Evolutionary conservation across 2,113 vertebrate species (phyloP), one percentile per base, ranked within the genome.

Genomic region (Bubo bubo): DNA sequence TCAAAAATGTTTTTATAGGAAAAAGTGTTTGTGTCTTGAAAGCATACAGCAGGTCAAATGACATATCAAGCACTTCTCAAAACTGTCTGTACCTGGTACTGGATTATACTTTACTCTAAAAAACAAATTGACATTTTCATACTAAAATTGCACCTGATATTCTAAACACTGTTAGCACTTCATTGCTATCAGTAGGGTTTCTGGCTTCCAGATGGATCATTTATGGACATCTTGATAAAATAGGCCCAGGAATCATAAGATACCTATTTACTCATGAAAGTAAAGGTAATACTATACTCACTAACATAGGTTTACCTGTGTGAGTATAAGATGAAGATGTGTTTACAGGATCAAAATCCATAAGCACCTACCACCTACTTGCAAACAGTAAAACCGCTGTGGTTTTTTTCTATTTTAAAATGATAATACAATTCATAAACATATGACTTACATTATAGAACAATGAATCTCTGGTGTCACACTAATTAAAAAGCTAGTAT

Each of bases 401-500:
- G 6, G 37, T 17, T 76, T 83, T 81, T 94, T 96, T 75, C 85
- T 83, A 35, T 92, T 95, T 87, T 71, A 77, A 80, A 96, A 96
- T 77, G 68, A 94, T 85, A 94, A 93, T 92, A 74, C 90, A 76
- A 91, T 97, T 98, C 97, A 98, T 94, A 98, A 98, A 98, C 98
- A 97, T 85, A 72, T 73, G 96, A 92, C 87, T 97, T 90, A 73
- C 86, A 96, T 89, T 79, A 91, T 60, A 96, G 94, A 97, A 97
- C 96, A 88, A 97, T 97, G 98, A 98, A 96, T 98, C 98, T 98
- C 98, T 49, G 92, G 97, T 98, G 98, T 95, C 93, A 27, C 91
- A 74, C 97, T 98, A 98, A 98, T 98, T 98, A 98, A 98, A 98
- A 98, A 98, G 93, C 95, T 95, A 75, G 18, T 95, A 98, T 98